Evolutionary conservation across 2,888 invertebrate species (phyloP), one percentile per base, ranked within the genome.

Genomic region (Trissoscelio sp.): DNA sequence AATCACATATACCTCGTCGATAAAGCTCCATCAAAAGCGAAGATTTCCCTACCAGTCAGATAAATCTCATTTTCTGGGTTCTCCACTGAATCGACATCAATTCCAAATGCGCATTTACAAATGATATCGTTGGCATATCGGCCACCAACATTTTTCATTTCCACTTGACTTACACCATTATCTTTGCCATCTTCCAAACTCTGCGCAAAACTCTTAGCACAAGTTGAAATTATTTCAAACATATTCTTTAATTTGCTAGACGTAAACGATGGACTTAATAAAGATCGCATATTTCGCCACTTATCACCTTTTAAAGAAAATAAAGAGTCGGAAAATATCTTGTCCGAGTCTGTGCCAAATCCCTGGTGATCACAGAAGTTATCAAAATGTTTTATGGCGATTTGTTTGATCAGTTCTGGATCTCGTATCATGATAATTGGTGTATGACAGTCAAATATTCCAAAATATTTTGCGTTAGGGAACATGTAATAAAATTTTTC

Each of bases 181-280:
- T n/a, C n/a, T n/a, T n/a, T n/a, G n/a, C n/a, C n/a, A n/a, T n/a
- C n/a, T n/a, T n/a, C n/a, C n/a, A n/a, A n/a, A n/a, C n/a, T n/a
- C n/a, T n/a, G n/a, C n/a, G n/a, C n/a, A 6, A 24, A 24, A 24
- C 6, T 24, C 24, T 24, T 24, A 4, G 24, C 24, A 24, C 24
- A 4, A 6, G 6, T 6, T 4, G 6, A 24, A 24, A 24, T 4
- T 4, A 6, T 24, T 4, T 24, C 24, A 6, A 4, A 24, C 24
- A 24, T 87, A 69, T 91, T 91, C 78, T 92, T 92, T 92, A 94
- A 93, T 87, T 94, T 94, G 67, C 93, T 93, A 5, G 92, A 91
- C 0, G 94, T 94, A 87, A 94, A 94, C 0, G 93, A 92, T 0
- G 93, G 94, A 22, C 92, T 93, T 18, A 94, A 83, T 0, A 93